Evolutionary conservation across 2,888 invertebrate genomes (phyloP).

Genomic region (Drosophila meridionalis): DNA sequence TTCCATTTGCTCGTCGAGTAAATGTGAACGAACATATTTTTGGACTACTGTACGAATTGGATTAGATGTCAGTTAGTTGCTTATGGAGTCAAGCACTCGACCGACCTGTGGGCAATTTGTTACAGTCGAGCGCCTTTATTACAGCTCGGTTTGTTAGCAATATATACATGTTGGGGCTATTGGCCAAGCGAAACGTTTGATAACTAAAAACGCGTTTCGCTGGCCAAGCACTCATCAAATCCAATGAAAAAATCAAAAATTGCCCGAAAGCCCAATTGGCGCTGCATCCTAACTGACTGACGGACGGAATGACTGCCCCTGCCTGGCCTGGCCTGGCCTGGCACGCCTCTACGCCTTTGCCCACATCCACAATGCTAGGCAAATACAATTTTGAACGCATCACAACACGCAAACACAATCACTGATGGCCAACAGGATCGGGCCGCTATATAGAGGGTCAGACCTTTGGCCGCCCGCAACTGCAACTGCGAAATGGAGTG

Average conservation of each 20-base stretch:
- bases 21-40: slow-evolving; percentile 27
- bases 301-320: neutral
- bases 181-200: slow-evolving; percentile 70
- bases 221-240: slow-evolving; percentile 67
- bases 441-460: slow-evolving; percentile 13
- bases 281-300: slow-evolving; percentile 46
- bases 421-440: slow-evolving; percentile 42
- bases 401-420: slow-evolving; percentile 82
- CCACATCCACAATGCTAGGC: slow-evolving; percentile 67
- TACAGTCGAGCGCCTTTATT: slow-evolving; percentile 64
- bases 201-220: slow-evolving; percentile 61
- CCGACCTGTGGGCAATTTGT: slow-evolving; percentile 44
- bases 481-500: slow-evolving; percentile 67
- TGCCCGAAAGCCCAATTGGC: slow-evolving; percentile 68
- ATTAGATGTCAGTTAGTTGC: slow-evolving; percentile 25
- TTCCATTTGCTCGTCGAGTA: slow-evolving; percentile 7
- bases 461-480: slow-evolving; percentile 32
- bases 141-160: slow-evolving; percentile 17
- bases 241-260: slow-evolving; percentile 70
- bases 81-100: slow-evolving; percentile 11
- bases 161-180: slow-evolving; percentile 33
- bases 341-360: slow-evolving; percentile 2
- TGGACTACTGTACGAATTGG: slow-evolving; percentile 29
- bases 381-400: slow-evolving; percentile 79
- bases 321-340: neutral